phyloP scores from a whole-genome alignment of 1,140 invertebrate species.

The Mya arenaria region DNA sequence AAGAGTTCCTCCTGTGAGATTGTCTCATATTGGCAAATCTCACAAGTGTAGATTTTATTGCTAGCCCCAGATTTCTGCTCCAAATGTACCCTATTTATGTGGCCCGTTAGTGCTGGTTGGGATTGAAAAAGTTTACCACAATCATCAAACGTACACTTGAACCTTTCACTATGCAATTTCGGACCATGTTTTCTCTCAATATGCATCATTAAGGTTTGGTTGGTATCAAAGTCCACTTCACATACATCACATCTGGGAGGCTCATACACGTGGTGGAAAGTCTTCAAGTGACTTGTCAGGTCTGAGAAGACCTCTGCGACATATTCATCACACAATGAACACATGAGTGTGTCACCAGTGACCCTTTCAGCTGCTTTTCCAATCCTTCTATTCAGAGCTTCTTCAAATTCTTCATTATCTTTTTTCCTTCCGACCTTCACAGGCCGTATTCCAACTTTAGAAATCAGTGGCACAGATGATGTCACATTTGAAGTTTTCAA shows the following conservation, averaged over 20 bases:
- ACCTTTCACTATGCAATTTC: neutral
- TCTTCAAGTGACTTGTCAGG: constrained; percentile 38
- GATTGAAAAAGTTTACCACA: constrained; percentile 53
- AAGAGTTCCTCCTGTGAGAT: constrained; percentile 21
- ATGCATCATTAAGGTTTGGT: constrained; percentile 40
- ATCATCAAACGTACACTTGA: constrained; percentile 24
- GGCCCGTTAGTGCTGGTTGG: constrained; percentile 43
- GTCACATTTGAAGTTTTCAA: constrained; percentile 48
- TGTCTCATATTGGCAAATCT: constrained; percentile 29
- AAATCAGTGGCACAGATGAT: constrained; percentile 31
- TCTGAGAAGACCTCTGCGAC: constrained; percentile 4
- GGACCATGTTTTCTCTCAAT: constrained; percentile 61
- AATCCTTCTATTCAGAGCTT: neutral
- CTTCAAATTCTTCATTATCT: neutral
- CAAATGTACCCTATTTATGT: constrained; percentile 48
- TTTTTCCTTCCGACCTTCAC: constrained; percentile 25
- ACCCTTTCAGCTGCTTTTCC: neutral
- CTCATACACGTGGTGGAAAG: constrained; percentile 21
- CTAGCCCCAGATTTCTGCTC: neutral
- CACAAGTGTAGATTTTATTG: constrained; percentile 26
- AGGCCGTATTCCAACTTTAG: constrained; percentile 37
- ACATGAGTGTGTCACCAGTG: constrained; percentile 18
- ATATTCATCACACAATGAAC: constrained; percentile 39
- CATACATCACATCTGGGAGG: constrained; percentile 60
- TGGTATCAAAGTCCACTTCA: constrained; percentile 50